Evolutionary conservation across 2,888 invertebrate genomes (phyloP).

Genomic region (Epinotia bilunana): DNA sequence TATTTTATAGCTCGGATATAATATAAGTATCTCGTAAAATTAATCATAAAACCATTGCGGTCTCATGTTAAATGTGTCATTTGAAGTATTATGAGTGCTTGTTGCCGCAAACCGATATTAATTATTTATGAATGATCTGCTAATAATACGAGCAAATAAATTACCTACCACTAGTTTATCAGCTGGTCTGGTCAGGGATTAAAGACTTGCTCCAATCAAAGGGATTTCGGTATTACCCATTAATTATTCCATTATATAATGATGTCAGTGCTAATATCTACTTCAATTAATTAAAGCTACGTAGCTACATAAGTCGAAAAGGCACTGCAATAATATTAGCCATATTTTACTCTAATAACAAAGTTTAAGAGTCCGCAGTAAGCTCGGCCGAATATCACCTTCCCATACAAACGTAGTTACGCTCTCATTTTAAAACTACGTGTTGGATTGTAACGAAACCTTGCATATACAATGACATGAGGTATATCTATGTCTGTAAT

Average conservation of each 20-base stretch:
- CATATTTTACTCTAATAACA: too few relatives aligned
- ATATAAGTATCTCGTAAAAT: too few relatives aligned
- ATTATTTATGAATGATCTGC: slow-evolving; percentile 5
- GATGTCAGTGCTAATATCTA: neutral
- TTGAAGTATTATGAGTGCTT: neutral
- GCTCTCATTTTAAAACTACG: too few relatives aligned
- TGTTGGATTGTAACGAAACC: too few relatives aligned
- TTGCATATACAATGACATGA: too few relatives aligned
- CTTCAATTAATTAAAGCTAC: neutral
- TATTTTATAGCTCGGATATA: too few relatives aligned
- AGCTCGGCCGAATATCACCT: too few relatives aligned
- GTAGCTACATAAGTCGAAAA: too few relatives aligned
- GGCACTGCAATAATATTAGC: too few relatives aligned
- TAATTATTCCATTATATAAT: neutral
- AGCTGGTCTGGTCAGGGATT: neutral
- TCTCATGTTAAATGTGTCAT: neutral
- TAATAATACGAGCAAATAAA: neutral
- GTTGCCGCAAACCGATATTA: neutral
- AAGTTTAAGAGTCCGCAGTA: too few relatives aligned
- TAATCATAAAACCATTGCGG: neutral
- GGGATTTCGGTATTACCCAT: neutral
- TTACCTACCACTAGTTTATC: neutral
- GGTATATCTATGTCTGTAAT: too few relatives aligned
- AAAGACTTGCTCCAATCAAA: neutral
- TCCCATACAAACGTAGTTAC: too few relatives aligned